Conservation (phyloP, 1,140 invertebrate species). For the Elymnias hypermnestra region DNA sequence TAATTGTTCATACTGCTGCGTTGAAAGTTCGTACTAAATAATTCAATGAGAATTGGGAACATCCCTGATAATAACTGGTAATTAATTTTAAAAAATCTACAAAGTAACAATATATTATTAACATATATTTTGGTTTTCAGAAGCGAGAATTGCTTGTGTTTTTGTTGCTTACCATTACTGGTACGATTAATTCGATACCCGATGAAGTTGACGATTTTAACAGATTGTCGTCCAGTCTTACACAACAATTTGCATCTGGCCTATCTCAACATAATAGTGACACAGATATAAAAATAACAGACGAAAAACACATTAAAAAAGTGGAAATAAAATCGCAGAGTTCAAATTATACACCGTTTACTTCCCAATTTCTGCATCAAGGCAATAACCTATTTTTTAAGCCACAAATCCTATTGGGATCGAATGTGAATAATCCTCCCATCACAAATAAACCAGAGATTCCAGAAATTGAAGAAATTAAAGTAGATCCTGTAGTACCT, state of each 20-base stretch:
- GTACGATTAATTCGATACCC: not conserved
- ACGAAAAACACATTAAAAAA: not conserved
- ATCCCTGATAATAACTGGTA: no score
- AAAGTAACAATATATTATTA: no score
- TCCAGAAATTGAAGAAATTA: slow-evolving; percentile 3
- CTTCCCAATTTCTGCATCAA: slow-evolving; percentile 23
- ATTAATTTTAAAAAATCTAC: no score
- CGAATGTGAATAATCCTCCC: not conserved
- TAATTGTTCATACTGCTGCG: no score
- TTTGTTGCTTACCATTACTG: not conserved
- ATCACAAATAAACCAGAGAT: slow-evolving; percentile 6
- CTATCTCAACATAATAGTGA: no score
- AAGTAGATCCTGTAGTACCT: not conserved
- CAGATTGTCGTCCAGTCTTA: not conserved
- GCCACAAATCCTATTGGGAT: slow-evolving; percentile 21
- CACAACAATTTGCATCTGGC: not conserved
- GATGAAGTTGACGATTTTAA: slow-evolving; percentile 2
- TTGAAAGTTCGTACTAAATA: no score
- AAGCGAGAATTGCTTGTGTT: not conserved
- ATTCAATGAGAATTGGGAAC: no score
- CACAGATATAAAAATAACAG: not conserved
- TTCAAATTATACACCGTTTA: not conserved
- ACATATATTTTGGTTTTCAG: not conserved
- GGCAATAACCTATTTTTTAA: slow-evolving; percentile 35
- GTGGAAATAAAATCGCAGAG: not conserved